Evolutionary conservation across 2,797 vertebrate genomes (phyloP).

Genomic region (Protonibea diacanthus): DNA sequence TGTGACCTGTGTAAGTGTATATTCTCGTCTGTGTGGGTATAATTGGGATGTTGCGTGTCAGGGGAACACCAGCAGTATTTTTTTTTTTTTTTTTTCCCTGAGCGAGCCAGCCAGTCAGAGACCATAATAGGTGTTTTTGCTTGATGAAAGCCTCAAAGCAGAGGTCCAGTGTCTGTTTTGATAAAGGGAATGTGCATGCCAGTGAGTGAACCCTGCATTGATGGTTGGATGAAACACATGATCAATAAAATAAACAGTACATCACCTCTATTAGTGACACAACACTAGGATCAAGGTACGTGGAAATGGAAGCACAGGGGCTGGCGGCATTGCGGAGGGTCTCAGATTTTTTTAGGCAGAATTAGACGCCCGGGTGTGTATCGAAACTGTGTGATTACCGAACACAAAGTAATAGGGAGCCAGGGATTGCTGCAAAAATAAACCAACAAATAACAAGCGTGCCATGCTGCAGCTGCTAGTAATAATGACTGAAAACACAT

Average conservation of each 20-base stretch:
- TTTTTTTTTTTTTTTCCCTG: constrained; percentile 37
- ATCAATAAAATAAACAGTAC: constrained; percentile 85
- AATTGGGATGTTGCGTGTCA: constrained; percentile 81
- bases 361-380: constrained; percentile 65
- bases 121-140: constrained; percentile 81
- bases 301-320: constrained; percentile 74
- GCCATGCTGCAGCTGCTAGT: constrained; percentile 38
- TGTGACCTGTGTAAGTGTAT: constrained; percentile 71
- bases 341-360: constrained; percentile 68
- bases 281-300: constrained; percentile 80
- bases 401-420: constrained; percentile 67
- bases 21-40: constrained; percentile 73
- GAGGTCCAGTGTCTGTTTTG: constrained; percentile 80
- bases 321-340: constrained; percentile 45
- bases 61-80: constrained; percentile 74
- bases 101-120: constrained; percentile 73
- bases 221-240: constrained; percentile 81
- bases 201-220: constrained; percentile 81
- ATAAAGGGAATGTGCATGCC: constrained; percentile 79
- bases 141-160: constrained; percentile 81
- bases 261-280: constrained; percentile 85
- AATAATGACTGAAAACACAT: constrained; percentile 54
- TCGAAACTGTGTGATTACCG: constrained; percentile 71
- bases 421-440: constrained; percentile 48
- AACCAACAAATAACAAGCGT: constrained; percentile 60